Evolutionary conservation across 2,888 invertebrate species (phyloP), one percentile per base, ranked within the genome.

Genomic region (Mythimna vitellina): DNA sequence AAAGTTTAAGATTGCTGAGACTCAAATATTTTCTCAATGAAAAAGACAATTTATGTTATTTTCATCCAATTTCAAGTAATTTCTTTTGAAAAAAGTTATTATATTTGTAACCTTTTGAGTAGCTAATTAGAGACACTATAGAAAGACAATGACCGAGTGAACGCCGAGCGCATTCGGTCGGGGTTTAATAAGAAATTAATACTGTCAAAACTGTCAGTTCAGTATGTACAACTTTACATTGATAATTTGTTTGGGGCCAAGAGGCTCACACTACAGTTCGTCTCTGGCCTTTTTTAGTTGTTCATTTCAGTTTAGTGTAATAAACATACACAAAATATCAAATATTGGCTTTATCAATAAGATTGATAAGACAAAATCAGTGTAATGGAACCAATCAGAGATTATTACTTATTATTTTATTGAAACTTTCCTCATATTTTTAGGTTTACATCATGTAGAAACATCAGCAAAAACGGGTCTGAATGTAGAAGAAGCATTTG

Each of bases 381-480:
- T 38, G 22, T 1, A 42, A 51, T 56, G 0, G 51, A 70, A 61
- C n/a, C 12, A 69, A 17, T 76, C 17, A n/a, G 14, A 51, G 51
- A 61, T 68, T 12, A 46, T 42, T 38, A 56, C 56, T 54, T n/a
- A 49, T 32, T 60, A 1, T 14, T 63, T 32, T 72, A 35, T 1
- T 54, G 62, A 20, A 46, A 35, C 14, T 46, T 66, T 32, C 8
- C 9, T 49, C 32, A 46, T 29, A 51, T 63, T 70, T 73, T 38
- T 70, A 96, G 96, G 96, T 58, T 97, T 99, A 83, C 98, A 98
- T 92, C 99, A 99, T 89, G 97, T 99, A 68, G 99, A 99, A 96
- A 99, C 99, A n/a, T 99, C 99, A 62, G 99, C 99, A 1, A 98
- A 98, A 89, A 98, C 97, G 10, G 99, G 99, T 10, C 96, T 98